Conservation (phyloP, 2,113 vertebrate species). For the Prionailurus viverrinus region DNA sequence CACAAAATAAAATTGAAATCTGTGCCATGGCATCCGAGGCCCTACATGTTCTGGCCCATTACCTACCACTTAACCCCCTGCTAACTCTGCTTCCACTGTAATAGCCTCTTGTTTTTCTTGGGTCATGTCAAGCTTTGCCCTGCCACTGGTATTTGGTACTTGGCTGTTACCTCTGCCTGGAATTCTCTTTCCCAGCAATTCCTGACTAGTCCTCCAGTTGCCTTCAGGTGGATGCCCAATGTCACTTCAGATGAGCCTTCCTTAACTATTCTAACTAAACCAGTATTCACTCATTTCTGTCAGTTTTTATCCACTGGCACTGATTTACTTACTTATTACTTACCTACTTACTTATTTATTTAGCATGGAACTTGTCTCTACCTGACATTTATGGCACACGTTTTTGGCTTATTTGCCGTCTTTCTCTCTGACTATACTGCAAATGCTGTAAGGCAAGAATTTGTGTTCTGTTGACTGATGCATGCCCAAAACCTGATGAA, state of each 20-base stretch:
- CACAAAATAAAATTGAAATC: background rate
- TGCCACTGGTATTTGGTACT: background rate
- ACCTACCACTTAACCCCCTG: background rate
- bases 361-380: background rate
- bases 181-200: background rate
- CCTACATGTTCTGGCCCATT: background rate
- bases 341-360: background rate
- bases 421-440: background rate
- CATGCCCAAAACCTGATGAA: background rate
- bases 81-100: background rate
- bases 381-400: background rate
- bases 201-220: background rate
- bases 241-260: background rate
- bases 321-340: background rate
- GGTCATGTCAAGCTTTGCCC: background rate
- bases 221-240: background rate
- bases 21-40: background rate
- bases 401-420: background rate
- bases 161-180: background rate
- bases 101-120: background rate
- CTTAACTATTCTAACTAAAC: background rate
- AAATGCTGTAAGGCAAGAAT: background rate
- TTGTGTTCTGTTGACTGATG: background rate
- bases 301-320: background rate
- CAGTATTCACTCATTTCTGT: background rate